phyloP scores from a whole-genome alignment of 2,797 vertebrate genomes.

The Schizothorax lantsangensis region DNA sequence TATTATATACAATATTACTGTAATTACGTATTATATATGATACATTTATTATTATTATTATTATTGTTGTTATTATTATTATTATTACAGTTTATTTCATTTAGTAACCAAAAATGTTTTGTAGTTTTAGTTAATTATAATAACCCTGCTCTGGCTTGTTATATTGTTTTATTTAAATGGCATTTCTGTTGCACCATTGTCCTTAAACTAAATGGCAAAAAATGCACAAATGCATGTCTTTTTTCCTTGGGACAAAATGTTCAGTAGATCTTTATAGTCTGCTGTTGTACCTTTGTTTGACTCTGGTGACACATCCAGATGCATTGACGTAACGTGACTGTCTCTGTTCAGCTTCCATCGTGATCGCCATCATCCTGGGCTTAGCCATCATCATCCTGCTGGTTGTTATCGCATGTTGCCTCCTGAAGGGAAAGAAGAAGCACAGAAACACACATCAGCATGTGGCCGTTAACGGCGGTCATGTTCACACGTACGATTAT shows the following conservation, averaged over 20 bases:
- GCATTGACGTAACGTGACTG: not conserved
- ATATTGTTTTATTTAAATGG: not conserved
- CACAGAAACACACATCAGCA: constrained; percentile 70
- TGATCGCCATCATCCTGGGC: constrained; percentile 77
- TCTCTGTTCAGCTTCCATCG: constrained; percentile 55
- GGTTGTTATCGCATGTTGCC: constrained; percentile 82
- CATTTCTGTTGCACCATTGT: not conserved
- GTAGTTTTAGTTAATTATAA: too few relatives aligned
- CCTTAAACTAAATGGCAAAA: too few relatives aligned
- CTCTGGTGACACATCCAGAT: not conserved
- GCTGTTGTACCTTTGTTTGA: not conserved
- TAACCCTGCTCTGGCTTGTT: too few relatives aligned
- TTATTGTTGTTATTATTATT: too few relatives aligned
- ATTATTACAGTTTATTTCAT: too few relatives aligned
- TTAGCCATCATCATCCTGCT: constrained; percentile 82
- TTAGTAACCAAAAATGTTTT: too few relatives aligned
- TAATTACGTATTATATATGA: too few relatives aligned
- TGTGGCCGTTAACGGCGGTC: constrained; percentile 76
- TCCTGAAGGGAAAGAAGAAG: constrained; percentile 80
- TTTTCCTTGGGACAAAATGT: too few relatives aligned
- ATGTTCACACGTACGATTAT: constrained; percentile 79
- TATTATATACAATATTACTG: too few relatives aligned
- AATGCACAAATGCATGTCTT: too few relatives aligned
- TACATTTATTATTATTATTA: too few relatives aligned
- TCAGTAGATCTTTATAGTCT: not conserved